Conservation (phyloP, 2,113 vertebrate species). For the Ammodytes dubius region DNA sequence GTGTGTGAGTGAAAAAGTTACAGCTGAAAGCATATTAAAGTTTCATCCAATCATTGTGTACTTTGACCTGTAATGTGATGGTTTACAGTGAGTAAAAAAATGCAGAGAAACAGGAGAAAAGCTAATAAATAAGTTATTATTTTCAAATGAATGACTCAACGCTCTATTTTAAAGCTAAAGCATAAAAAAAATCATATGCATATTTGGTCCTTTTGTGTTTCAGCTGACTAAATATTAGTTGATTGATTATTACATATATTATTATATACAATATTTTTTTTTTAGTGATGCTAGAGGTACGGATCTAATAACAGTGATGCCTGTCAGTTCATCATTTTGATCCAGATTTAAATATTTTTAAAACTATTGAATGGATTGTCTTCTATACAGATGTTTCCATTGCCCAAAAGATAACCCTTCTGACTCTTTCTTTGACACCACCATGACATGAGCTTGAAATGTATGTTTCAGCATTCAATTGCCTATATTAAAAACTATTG, state of each 20-base stretch:
- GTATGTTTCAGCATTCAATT: not conserved
- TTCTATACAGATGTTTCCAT: not conserved
- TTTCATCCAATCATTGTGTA: conserved; percentile 17
- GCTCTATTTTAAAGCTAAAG: not conserved
- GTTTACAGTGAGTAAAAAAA: conserved; percentile 1
- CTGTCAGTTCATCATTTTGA: not conserved
- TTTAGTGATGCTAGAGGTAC: not conserved
- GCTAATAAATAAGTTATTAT: not conserved
- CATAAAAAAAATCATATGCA: not conserved
- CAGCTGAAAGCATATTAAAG: conserved; percentile 21
- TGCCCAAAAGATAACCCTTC: not conserved
- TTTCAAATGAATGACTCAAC: not conserved
- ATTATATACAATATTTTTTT: not conserved
- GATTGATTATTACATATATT: too few species aligned
- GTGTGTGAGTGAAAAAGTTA: conserved; percentile 7
- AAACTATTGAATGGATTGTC: not conserved
- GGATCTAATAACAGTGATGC: not conserved
- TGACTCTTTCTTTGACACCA: not conserved
- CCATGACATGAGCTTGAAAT: not conserved
- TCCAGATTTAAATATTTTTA: not conserved
- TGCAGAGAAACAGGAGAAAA: not conserved
- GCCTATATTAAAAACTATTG: not conserved
- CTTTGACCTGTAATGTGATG: conserved; percentile 19
- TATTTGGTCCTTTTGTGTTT: not conserved
- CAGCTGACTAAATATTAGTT: not conserved